Base-by-base conservation (phyloP, 1,140 invertebrate genomes). In the Drosophila kikkawai region DNA sequence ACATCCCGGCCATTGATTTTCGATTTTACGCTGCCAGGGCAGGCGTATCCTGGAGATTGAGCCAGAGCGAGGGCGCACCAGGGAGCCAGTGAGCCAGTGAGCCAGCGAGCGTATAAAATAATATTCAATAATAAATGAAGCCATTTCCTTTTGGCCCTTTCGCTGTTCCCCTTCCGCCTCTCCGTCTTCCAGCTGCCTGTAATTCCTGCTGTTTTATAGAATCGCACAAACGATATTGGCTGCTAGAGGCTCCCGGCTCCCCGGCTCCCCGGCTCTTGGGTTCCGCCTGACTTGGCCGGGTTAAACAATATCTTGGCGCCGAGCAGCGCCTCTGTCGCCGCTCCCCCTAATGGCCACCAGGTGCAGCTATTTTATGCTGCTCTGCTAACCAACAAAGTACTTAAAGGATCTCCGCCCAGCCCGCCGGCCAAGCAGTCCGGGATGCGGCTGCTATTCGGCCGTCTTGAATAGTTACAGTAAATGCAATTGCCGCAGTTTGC, bases 61-160 rank as follows among this genome's bases (percentile, higher is more conserved):
- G 37, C 37, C 13, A 15, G 42, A 34, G 58, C 32, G 63, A 82
- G 50, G 32, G 51, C 51, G 34, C 51, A 55, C 51, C 69, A 36
- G 57, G 51, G 51, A 55, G 51, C 34, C 39, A 61, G 59, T 36
- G 63, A 75, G 78, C 69, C 74, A 78, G 83, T 66, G 84, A 59
- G 57, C 44, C 64, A 77, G 80, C 76, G 80, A 80, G 84, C 84
- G 85, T 88, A 87, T 88, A 88, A 87, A 87, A 87, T 87, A 90
- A 90, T 90, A 91, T 90, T 90, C 86, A 88, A 90, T 90, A 90
- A 90, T 90, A 85, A 85, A 90, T 90, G 85, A 90, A 90, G 85
- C 81, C 86, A 90, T 90, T 90, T 90, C 81, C 85, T 81, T 86
- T 75, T 61, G 59, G 50, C 41, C 75, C 51, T 74, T 67, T 36